Evolutionary conservation across 2,797 vertebrate species (phyloP).

Genomic region (Kryptopterus vitreolus): DNA sequence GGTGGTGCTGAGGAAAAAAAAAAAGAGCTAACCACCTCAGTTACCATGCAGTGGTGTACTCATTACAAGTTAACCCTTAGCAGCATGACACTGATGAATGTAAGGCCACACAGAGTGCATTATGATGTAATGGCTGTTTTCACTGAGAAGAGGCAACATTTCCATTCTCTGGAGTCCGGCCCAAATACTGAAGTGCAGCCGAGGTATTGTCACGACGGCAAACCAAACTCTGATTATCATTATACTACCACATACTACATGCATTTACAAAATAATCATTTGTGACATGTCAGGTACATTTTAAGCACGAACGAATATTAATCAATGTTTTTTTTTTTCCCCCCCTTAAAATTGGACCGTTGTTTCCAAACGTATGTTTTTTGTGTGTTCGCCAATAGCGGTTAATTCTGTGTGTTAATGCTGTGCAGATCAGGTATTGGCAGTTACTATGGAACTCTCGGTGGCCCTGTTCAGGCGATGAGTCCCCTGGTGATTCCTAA

Average conservation of each 20-base stretch:
- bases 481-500: constrained; percentile 68
- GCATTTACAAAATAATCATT: not conserved
- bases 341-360: not conserved
- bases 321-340: not conserved
- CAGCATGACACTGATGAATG: constrained; percentile 11
- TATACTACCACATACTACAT: constrained; percentile 15
- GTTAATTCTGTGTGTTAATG: constrained; percentile 15
- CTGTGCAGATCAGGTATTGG: constrained; percentile 78
- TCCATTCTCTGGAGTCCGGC: constrained; percentile 35
- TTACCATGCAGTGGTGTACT: not conserved
- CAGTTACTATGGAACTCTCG: constrained; percentile 83
- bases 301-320: not conserved
- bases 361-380: not conserved
- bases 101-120: constrained; percentile 3
- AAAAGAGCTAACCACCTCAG: too few relatives aligned
- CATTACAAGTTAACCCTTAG: constrained; percentile 12
- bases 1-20: too few relatives aligned
- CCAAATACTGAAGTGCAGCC: constrained; percentile 20
- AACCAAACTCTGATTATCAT: constrained; percentile 26
- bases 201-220: constrained; percentile 19
- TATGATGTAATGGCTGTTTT: constrained; percentile 35
- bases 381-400: not conserved
- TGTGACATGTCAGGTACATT: not conserved
- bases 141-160: constrained; percentile 30
- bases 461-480: constrained; percentile 77